These are phyloP conservation scores for Hypanus sabinus DNA, from an alignment of 2,113 vertebrate species.

Conservation along the genomic window DNA sequence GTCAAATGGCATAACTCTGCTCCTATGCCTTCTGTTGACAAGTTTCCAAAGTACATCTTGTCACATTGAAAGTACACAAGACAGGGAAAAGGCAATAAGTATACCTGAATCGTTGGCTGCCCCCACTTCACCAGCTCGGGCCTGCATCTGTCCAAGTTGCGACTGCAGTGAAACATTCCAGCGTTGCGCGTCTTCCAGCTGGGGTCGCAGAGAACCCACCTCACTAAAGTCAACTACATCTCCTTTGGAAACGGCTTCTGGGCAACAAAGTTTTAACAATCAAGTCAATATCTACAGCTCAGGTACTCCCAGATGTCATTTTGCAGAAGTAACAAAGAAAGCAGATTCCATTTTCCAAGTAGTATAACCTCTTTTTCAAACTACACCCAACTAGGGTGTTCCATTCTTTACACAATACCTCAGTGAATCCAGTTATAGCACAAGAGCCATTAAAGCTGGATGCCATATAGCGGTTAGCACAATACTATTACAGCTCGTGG, in stretches of 20 bases:
- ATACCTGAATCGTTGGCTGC: slow-evolving; percentile 56
- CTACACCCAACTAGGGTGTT: not conserved
- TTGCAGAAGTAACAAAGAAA: not conserved
- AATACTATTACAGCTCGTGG: too few relatives aligned
- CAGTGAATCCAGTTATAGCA: not conserved
- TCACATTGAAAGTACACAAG: not conserved
- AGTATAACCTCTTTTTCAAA: not conserved
- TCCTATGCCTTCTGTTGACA: too few relatives aligned
- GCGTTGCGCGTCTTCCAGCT: slow-evolving; percentile 65
- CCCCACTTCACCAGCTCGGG: slow-evolving; percentile 61
- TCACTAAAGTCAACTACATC: slow-evolving; percentile 50
- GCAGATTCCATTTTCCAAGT: not conserved
- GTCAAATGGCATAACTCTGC: too few relatives aligned
- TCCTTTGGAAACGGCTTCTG: not conserved
- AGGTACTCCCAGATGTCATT: not conserved
- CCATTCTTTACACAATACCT: not conserved
- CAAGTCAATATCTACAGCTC: not conserved
- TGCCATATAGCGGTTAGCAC: too few relatives aligned
- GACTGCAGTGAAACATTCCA: slow-evolving; percentile 66
- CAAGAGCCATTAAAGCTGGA: not conserved
- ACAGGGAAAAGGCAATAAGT: not conserved
- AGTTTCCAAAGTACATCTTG: not conserved
- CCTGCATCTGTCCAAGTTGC: slow-evolving; percentile 63
- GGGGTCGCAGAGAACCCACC: slow-evolving; percentile 57
- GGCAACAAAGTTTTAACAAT: not conserved